Evolutionary conservation across 2,888 invertebrate genomes (phyloP).

Genomic region (Tillus elongatus): DNA sequence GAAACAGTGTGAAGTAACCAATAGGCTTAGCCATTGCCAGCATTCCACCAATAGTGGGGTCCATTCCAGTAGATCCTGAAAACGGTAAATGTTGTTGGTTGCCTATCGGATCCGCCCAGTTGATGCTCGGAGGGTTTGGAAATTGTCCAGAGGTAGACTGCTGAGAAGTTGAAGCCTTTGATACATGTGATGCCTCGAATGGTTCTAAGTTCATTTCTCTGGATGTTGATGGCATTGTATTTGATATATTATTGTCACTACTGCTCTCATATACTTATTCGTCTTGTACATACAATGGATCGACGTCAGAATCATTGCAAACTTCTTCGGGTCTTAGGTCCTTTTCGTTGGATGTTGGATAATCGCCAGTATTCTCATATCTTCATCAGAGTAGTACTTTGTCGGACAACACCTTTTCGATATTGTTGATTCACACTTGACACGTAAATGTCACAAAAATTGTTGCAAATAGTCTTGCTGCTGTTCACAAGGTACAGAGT

Average conservation of each 20-base stretch:
- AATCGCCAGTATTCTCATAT: too few relatives aligned
- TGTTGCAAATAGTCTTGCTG: too few relatives aligned
- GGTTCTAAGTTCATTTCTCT: background rate
- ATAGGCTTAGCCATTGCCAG: slow-evolving; percentile 8
- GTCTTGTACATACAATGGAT: too few relatives aligned
- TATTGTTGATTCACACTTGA: too few relatives aligned
- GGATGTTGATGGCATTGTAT: background rate
- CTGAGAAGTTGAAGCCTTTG: slow-evolving; percentile 1
- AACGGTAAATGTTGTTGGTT: slow-evolving; percentile 8
- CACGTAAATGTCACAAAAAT: too few relatives aligned
- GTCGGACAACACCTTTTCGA: too few relatives aligned
- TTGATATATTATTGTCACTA: background rate
- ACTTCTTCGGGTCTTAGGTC: too few relatives aligned
- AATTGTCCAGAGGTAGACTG: background rate
- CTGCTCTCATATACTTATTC: background rate
- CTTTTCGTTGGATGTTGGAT: too few relatives aligned
- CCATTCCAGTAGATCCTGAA: slow-evolving; percentile 6
- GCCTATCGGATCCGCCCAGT: slow-evolving; percentile 7
- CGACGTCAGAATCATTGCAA: too few relatives aligned
- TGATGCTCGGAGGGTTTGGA: background rate
- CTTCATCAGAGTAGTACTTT: too few relatives aligned
- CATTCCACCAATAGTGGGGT: slow-evolving; percentile 7
- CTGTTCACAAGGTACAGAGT: too few relatives aligned
- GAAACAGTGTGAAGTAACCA: slow-evolving; percentile 8
- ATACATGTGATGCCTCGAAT: background rate